Evolutionary conservation across 37 sponge, comb jelly and placozoan genomes (phyloP).

Genomic region (Haliclona indistincta): DNA sequence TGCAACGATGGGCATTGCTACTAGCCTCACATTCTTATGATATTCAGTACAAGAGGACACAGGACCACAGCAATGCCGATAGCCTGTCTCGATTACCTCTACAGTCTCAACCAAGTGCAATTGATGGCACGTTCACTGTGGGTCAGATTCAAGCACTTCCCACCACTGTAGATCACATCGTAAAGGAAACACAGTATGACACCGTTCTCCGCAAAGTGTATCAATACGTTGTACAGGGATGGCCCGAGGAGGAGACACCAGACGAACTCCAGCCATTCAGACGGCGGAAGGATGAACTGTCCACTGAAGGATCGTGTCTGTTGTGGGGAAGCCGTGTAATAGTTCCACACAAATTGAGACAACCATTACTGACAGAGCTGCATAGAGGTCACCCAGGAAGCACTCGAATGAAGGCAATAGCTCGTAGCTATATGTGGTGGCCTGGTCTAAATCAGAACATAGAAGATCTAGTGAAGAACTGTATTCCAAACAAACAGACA

Average conservation of each 20-base stretch:
- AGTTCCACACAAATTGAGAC: slow-evolving; percentile 5
- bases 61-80: slow-evolving; percentile 56
- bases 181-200: slow-evolving; percentile 8
- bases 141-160: slow-evolving; percentile 16
- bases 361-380: slow-evolving; percentile 13
- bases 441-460: slow-evolving; percentile 27
- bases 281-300: slow-evolving; percentile 12
- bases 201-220: slow-evolving; percentile 46
- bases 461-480: slow-evolving; percentile 21
- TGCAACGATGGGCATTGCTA: slow-evolving; percentile 58
- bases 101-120: not conserved
- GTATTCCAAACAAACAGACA: not conserved
- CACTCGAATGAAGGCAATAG: slow-evolving; percentile 38
- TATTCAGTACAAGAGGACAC: slow-evolving; percentile 35
- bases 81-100: slow-evolving; percentile 34
- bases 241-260: slow-evolving; percentile 11
- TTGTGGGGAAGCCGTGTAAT: slow-evolving; percentile 25
- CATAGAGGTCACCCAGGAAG: slow-evolving; percentile 39
- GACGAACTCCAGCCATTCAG: slow-evolving; percentile 4
- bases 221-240: slow-evolving; percentile 22
- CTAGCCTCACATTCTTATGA: slow-evolving; percentile 32
- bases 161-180: not conserved
- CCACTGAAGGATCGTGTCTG: slow-evolving; percentile 14
- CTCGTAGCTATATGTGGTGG: slow-evolving; percentile 53
- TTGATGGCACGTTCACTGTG: not conserved